phyloP scores from a whole-genome alignment of 2,113 vertebrate species.

The Odontophorus gujanensis region DNA sequence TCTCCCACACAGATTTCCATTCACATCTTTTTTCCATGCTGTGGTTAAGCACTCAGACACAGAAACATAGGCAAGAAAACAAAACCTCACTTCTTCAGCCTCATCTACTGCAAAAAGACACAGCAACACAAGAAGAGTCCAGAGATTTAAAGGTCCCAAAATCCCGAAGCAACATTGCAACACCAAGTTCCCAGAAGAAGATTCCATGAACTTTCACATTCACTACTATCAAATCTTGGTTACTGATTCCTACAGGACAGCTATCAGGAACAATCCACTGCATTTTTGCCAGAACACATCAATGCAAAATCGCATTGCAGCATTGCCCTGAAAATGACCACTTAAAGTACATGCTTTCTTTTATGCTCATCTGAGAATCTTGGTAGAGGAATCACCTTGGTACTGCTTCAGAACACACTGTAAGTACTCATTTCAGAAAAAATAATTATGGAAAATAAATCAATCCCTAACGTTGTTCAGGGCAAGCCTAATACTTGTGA shows the following conservation, averaged over 20 bases:
- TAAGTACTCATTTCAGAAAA: constrained; percentile 23
- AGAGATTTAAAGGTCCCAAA: neutral
- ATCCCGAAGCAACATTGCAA: neutral
- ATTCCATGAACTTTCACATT: neutral
- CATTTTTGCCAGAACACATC: neutral
- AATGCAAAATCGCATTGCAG: neutral
- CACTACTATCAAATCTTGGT: neutral
- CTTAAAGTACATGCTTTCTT: neutral
- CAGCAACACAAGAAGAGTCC: neutral
- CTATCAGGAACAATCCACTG: neutral
- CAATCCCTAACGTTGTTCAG: neutral
- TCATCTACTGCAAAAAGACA: neutral
- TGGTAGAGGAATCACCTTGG: neutral
- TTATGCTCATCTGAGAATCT: neutral
- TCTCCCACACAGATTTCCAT: neutral
- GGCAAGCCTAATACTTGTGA: neutral
- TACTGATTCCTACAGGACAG: neutral
- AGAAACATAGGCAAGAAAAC: neutral
- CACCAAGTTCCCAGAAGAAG: neutral
- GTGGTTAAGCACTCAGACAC: neutral
- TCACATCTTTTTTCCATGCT: neutral
- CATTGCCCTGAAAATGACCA: neutral
- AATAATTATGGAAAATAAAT: neutral
- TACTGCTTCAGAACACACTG: neutral
- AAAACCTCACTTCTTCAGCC: neutral